These are phyloP conservation scores for Oikopleura vanhoeffeni DNA, from an alignment of 23 tunicate genomes.

Conservation along the genomic window DNA sequence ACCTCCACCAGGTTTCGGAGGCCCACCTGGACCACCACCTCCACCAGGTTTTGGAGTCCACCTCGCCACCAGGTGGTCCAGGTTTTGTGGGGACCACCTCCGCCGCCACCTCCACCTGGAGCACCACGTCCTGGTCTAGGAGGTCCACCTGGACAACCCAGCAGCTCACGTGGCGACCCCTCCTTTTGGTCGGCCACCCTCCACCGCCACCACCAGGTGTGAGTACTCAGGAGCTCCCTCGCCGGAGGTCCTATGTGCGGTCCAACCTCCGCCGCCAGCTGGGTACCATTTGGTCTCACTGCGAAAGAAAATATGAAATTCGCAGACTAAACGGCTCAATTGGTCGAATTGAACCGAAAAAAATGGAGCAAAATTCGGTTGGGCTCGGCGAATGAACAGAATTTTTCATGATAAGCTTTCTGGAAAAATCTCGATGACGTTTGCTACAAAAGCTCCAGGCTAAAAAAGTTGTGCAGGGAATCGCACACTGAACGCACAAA, in stretches of 20 bases:
- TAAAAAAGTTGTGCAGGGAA: neutral
- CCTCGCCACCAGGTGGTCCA: too few relatives aligned
- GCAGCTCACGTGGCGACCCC: too few relatives aligned
- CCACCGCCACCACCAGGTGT: slow-evolving; percentile 28
- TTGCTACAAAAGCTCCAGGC: slow-evolving; percentile 22
- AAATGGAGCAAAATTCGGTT: neutral
- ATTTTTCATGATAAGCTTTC: slow-evolving; percentile 43
- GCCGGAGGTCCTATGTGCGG: slow-evolving; percentile 24
- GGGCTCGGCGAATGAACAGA: slow-evolving; percentile 35
- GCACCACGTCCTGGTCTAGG: too few relatives aligned
- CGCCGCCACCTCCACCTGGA: slow-evolving; percentile 32
- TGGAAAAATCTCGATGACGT: slow-evolving; percentile 43
- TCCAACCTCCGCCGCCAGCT: slow-evolving; percentile 17
- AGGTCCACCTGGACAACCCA: slow-evolving; percentile 43
- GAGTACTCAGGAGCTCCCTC: slow-evolving; percentile 36
- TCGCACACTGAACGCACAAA: slow-evolving; percentile 44
- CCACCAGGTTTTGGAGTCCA: slow-evolving; percentile 25
- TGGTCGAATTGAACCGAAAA: slow-evolving; percentile 20
- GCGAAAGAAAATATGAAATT: slow-evolving; percentile 57
- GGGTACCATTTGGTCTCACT: slow-evolving; percentile 36
- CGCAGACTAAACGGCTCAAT: slow-evolving; percentile 37
- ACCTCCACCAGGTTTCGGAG: slow-evolving; percentile 12
- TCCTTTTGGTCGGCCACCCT: too few relatives aligned
- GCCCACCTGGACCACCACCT: slow-evolving; percentile 25
- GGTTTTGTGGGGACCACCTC: too few relatives aligned